phyloP scores from a whole-genome alignment of 2,113 vertebrate species.

The Seriola dumerili region DNA sequence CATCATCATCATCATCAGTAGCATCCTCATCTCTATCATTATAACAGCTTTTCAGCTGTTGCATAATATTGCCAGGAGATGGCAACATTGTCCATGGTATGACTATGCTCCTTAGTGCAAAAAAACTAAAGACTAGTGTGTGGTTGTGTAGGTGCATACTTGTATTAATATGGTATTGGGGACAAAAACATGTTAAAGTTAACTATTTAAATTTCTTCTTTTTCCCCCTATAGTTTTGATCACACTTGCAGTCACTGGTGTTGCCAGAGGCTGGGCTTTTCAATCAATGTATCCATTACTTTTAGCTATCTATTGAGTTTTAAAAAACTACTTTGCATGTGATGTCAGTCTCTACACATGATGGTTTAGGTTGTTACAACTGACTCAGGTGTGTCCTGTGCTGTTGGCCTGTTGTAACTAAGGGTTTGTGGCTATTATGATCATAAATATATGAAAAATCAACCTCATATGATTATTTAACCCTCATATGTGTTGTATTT shows the following conservation, averaged over 20 bases:
- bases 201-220: not conserved
- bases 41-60: constrained; percentile 4
- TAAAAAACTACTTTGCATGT: not conserved
- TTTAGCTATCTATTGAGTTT: not conserved
- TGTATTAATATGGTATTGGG: not conserved
- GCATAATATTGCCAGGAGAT: constrained; percentile 55
- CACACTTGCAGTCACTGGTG: not conserved
- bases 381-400: not conserved
- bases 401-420: not conserved
- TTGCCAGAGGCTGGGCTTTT: not conserved
- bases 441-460: not conserved
- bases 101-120: not conserved
- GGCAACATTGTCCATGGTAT: constrained; percentile 48
- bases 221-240: not conserved
- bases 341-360: not conserved
- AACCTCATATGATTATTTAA: not conserved
- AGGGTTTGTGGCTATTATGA: no score
- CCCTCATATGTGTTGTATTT: not conserved
- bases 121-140: not conserved
- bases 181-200: not conserved
- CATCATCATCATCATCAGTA: not conserved
- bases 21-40: not conserved
- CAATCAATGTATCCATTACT: not conserved
- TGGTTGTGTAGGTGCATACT: not conserved
- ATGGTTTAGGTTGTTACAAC: no score